These are phyloP conservation scores for Gerosis bhagava DNA, from an alignment of 2,888 invertebrate genomes.

Conservation along the genomic window DNA sequence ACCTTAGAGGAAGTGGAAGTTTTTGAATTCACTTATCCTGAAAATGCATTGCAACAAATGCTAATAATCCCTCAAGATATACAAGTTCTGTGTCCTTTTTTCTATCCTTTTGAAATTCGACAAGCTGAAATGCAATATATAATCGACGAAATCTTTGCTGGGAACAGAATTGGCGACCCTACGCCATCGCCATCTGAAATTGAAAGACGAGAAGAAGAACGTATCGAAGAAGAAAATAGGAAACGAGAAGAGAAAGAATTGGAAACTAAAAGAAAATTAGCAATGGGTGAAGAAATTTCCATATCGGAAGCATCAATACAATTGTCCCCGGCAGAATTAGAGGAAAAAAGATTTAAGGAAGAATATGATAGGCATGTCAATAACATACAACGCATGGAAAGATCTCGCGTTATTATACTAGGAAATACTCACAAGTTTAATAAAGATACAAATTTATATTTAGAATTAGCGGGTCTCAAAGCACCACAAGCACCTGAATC, in stretches of 20 bases:
- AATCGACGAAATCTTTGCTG: constrained; percentile 65
- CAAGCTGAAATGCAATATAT: constrained; percentile 70
- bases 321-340: constrained; percentile 52
- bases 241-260: constrained; percentile 53
- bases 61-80: constrained; percentile 86
- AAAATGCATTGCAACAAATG: constrained; percentile 86
- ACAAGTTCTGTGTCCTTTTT: constrained; percentile 84
- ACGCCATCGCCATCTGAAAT: constrained; percentile 60
- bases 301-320: constrained; percentile 42
- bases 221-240: constrained; percentile 50
- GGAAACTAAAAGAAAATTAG: constrained; percentile 49
- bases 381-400: constrained; percentile 71
- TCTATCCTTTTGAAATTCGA: constrained; percentile 82
- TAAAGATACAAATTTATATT: constrained; percentile 58
- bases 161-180: constrained; percentile 65
- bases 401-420: constrained; percentile 47
- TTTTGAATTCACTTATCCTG: constrained; percentile 87
- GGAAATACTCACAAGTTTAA: constrained; percentile 48
- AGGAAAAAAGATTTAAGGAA: constrained; percentile 44
- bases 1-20: constrained; percentile 80
- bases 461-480: constrained; percentile 66
- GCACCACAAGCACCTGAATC: constrained; percentile 47
- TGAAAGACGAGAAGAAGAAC: constrained; percentile 51
- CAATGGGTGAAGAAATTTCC: constrained; percentile 52
- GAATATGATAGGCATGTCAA: constrained; percentile 53